Evolutionary conservation across 2,888 invertebrate species (phyloP), one percentile per base, ranked within the genome.

Genomic region (Osedax fenrisi): DNA sequence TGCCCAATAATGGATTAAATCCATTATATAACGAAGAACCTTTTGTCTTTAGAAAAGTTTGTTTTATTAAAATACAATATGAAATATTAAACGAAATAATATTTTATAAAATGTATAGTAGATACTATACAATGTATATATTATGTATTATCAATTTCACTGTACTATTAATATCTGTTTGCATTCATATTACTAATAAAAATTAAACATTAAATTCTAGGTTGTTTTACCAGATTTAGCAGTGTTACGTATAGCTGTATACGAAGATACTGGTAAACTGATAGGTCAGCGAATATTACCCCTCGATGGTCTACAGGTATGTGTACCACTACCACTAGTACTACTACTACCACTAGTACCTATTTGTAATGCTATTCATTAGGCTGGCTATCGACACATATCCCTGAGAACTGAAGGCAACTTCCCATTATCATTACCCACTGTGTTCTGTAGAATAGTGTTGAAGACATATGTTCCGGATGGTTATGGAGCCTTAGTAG

Each of bases 401-500:
- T 94, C 97, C 0, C 87, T 98, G 24, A 86, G 98, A 77, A 98
- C 98, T 0, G 98, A 99, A 84, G 96, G 97, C 75, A 98, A 98
- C 86, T 96, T 97, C 85, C 95, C 97, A 75, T 92, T 97, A 91
- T 95, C 97, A 0, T 87, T 98, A 81, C 96, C 98, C 59, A 98
- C 97, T 90, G 88, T 99, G 78, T 99, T 99, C 87, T 97, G 97
- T 84, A 93, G 95, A 85, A 95, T 99, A 82, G 95, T 96, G 86
- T 89, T 98, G 77, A 97, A 97, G 88, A 99, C 98, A 81, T 99
- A 99, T 86, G 96, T 99, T 79, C 98, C 98, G 62, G 96, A 97
- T 86, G 98, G 97, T 71, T 91, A 97, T 83, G 94, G 94, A 88
- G 92, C 95, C 83, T 92, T 99, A 84, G 98, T 98, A 91, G 95